Evolutionary conservation across 2,113 vertebrate species (phyloP).

Genomic region (Salvator merianae): DNA sequence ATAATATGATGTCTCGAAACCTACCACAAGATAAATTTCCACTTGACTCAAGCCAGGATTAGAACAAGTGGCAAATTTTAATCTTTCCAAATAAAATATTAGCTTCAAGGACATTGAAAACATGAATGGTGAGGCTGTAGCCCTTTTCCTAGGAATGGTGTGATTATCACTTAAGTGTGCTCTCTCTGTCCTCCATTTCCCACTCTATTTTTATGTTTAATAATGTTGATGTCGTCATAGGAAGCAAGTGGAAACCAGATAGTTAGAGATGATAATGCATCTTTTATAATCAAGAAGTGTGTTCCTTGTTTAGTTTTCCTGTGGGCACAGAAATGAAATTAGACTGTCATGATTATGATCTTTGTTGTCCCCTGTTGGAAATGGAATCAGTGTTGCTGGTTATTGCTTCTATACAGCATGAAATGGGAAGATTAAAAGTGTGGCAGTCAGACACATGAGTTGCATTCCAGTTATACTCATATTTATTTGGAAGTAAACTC

Average conservation of each 20-base stretch:
- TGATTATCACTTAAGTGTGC: neutral
- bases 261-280: neutral
- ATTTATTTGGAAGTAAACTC: neutral
- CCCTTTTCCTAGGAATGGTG: neutral
- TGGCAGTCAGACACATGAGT: neutral
- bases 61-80: neutral
- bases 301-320: neutral
- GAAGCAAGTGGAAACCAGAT: slow-evolving; percentile 14
- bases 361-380: neutral
- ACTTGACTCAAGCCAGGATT: neutral
- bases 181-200: neutral
- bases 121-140: neutral
- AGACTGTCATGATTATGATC: slow-evolving; percentile 9
- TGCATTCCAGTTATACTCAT: neutral
- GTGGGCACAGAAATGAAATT: neutral
- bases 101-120: neutral
- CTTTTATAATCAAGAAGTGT: slow-evolving; percentile 7
- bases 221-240: neutral
- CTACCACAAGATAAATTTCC: neutral
- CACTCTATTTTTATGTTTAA: neutral
- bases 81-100: slow-evolving; percentile 13
- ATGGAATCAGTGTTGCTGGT: neutral
- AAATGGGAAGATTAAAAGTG: neutral
- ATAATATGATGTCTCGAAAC: neutral
- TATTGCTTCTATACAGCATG: neutral